phyloP scores from a whole-genome alignment of 2,113 vertebrate genomes.

The Toxostoma redivivum region DNA sequence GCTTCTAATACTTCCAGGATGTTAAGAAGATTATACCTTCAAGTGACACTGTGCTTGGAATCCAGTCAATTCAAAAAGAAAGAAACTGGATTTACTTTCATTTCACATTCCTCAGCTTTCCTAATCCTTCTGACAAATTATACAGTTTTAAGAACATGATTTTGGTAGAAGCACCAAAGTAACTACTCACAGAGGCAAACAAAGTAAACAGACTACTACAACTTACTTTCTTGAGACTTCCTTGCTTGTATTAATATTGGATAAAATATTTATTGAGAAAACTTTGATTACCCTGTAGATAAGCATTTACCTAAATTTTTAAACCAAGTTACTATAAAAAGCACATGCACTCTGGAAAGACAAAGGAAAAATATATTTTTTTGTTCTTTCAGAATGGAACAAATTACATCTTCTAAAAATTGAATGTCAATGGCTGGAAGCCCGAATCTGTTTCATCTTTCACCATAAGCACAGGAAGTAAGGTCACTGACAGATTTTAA shows the following conservation, averaged over 20 bases:
- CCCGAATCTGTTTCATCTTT: slow-evolving; percentile 53
- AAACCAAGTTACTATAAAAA: slow-evolving; percentile 11
- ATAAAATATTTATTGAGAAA: neutral
- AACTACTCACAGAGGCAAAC: neutral
- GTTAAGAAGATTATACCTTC: slow-evolving; percentile 38
- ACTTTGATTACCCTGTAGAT: neutral
- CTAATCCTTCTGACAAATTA: slow-evolving; percentile 31
- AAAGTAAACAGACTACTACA: neutral
- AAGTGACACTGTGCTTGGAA: slow-evolving; percentile 15
- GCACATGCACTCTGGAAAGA: neutral
- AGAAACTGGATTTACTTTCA: slow-evolving; percentile 41
- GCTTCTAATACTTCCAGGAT: neutral
- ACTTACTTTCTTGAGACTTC: neutral
- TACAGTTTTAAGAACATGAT: neutral
- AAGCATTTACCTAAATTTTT: neutral
- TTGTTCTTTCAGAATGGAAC: slow-evolving; percentile 10
- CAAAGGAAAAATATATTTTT: neutral
- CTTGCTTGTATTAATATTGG: neutral
- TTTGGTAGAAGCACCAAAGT: neutral
- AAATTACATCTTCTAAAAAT: slow-evolving; percentile 42
- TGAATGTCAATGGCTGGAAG: slow-evolving; percentile 35
- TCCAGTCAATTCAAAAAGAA: neutral
- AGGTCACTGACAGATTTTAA: slow-evolving; percentile 55
- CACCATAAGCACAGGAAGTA: slow-evolving; percentile 42
- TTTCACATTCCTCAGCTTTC: slow-evolving; percentile 26